Percentiles rank a stretch among this genome's conserved stretches.
Conservation (phyloP, 2,113 vertebrate species). For the Acanthochromis polyacanthus region DNA sequence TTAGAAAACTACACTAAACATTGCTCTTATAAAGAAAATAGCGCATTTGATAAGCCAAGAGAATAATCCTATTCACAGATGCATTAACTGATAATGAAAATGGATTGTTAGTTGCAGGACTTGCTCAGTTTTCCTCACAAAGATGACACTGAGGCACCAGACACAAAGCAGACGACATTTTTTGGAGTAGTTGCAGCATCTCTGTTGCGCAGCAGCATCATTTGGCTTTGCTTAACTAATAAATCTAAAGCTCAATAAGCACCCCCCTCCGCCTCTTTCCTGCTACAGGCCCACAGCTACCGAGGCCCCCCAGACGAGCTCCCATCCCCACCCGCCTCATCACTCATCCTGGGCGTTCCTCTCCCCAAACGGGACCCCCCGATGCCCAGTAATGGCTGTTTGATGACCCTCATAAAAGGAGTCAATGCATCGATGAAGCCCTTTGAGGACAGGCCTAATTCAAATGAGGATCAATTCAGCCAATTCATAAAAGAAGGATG, state of each 20-base stretch:
- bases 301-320: constrained; percentile 64
- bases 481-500: constrained; percentile 86
- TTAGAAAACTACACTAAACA: not conserved
- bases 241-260: constrained; percentile 73
- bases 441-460: constrained; percentile 89
- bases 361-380: constrained; percentile 86
- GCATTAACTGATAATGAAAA: not conserved
- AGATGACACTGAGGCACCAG: not conserved
- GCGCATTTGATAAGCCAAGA: not conserved
- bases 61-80: not conserved
- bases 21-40: not conserved
- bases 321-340: constrained; percentile 84
- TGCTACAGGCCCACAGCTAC: constrained; percentile 57
- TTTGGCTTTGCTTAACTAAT: constrained; percentile 71
- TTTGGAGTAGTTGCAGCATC: constrained; percentile 2
- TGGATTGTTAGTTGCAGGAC: not conserved
- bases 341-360: constrained; percentile 90
- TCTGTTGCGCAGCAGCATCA: constrained; percentile 55
- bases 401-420: constrained; percentile 96
- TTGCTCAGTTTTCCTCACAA: not conserved
- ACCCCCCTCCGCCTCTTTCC: constrained; percentile 3
- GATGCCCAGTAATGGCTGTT: constrained; percentile 94
- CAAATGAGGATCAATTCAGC: constrained; percentile 91
- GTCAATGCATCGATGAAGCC: constrained; percentile 95
- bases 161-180: not conserved